Evolutionary conservation across 2,888 invertebrate genomes (phyloP).

Genomic region (Zootermopsis nevadensis): DNA sequence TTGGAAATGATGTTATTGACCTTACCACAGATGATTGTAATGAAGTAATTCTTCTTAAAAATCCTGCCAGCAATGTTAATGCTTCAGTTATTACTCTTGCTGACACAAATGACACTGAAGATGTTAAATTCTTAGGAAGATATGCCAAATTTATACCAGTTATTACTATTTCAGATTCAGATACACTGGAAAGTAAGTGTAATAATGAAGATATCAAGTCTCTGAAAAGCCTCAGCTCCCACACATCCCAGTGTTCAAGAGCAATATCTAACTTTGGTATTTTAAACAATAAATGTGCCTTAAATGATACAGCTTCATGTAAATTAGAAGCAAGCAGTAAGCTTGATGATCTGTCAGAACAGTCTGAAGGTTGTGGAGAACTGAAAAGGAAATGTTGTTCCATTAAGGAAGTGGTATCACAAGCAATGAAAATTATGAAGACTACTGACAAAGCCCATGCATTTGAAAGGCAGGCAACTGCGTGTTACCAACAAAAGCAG

Average conservation of each 20-base stretch:
- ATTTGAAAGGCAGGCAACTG: background rate
- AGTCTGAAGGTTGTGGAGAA: background rate
- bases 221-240: background rate
- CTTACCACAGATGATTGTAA: background rate
- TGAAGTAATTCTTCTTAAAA: background rate
- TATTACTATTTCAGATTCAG: background rate
- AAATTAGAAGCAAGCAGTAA: background rate
- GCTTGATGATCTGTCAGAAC: background rate
- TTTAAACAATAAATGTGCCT: too few species aligned
- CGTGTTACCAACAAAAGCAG: background rate
- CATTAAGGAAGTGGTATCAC: background rate
- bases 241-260: background rate
- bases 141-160: background rate
- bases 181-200: background rate
- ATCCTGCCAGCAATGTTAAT: background rate
- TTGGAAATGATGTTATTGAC: background rate
- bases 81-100: background rate
- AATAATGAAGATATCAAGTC: too few species aligned
- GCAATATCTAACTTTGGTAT: background rate
- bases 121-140: background rate
- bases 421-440: background rate
- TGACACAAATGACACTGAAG: background rate
- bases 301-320: too few species aligned
- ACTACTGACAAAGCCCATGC: background rate
- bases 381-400: background rate